These are phyloP conservation scores for Lophura nycthemera DNA, from an alignment of 2,113 vertebrate species.

Conservation along the genomic window DNA sequence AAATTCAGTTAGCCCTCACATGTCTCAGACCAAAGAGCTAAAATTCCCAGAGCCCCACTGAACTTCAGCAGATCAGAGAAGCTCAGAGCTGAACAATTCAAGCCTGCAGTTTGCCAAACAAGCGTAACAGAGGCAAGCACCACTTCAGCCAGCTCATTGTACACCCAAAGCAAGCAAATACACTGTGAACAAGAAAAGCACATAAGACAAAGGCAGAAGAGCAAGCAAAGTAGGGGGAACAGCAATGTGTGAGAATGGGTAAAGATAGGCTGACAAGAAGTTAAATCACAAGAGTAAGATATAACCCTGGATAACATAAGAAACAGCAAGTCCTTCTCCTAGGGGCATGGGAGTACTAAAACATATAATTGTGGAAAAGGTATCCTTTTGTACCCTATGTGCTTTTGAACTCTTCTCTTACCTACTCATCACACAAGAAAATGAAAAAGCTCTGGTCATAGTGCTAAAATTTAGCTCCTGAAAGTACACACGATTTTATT, in stretches of 20 bases:
- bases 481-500: not conserved
- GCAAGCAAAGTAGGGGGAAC: not conserved
- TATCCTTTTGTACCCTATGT: not conserved
- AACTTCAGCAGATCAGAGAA: not conserved
- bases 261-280: not conserved
- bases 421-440: not conserved
- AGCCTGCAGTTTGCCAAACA: not conserved
- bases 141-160: not conserved
- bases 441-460: not conserved
- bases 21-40: not conserved
- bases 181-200: not conserved
- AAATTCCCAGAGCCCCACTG: not conserved
- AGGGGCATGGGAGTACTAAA: too few species aligned
- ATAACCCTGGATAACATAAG: not conserved
- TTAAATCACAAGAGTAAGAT: not conserved
- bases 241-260: not conserved
- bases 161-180: not conserved
- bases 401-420: not conserved
- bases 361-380: not conserved
- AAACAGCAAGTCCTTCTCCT: not conserved
- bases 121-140: not conserved
- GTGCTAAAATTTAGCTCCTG: not conserved
- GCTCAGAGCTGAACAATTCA: not conserved
- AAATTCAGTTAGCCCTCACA: not conserved
- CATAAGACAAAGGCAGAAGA: not conserved